Conservation (phyloP, 2,113 vertebrate genomes). For the Onychostruthus taczanowskii region DNA sequence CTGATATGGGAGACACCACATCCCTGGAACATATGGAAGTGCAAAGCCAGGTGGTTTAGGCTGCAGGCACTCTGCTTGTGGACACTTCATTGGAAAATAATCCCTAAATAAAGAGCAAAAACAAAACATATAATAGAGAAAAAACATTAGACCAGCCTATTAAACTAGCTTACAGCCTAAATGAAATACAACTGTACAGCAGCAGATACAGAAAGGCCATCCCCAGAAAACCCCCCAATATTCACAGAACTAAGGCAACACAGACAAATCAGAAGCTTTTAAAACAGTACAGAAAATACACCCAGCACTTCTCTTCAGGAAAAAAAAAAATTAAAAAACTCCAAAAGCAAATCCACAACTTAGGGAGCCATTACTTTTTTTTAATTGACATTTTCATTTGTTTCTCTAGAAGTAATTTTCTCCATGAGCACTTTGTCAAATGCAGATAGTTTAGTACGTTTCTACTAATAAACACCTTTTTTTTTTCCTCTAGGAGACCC, state of each 20-base stretch:
- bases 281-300: neutral
- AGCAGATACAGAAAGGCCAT: neutral
- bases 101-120: neutral
- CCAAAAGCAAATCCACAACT: neutral
- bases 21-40: neutral
- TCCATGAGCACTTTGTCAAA: slow-evolving; percentile 5
- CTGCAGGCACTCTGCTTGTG: neutral
- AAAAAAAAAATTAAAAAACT: neutral
- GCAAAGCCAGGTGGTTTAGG: neutral
- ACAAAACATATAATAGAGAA: neutral
- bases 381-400: slow-evolving; percentile 36
- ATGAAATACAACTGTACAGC: neutral
- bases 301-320: neutral
- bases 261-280: neutral
- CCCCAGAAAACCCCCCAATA: neutral
- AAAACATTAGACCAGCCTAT: neutral
- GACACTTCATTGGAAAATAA: neutral
- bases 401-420: neutral
- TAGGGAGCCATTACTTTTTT: neutral
- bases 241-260: neutral
- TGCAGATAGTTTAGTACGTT: neutral
- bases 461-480: neutral
- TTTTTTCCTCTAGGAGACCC: neutral
- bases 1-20: neutral
- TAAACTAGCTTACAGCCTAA: neutral